phyloP scores from a whole-genome alignment of 2,113 vertebrate species.

The Mastomys natalensis region DNA sequence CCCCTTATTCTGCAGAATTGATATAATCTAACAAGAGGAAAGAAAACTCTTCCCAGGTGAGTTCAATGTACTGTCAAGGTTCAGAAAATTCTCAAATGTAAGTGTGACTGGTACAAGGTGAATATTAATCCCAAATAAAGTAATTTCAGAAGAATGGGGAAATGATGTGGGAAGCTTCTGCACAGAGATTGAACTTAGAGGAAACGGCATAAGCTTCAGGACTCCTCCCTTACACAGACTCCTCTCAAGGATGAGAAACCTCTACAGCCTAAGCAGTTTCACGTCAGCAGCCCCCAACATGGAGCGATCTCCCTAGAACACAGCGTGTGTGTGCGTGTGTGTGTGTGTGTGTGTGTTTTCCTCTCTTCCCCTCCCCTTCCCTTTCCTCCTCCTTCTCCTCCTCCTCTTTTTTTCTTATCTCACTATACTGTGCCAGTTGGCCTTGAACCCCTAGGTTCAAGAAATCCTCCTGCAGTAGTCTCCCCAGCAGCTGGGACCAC shows the following conservation, averaged over 20 bases:
- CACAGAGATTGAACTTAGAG: not conserved
- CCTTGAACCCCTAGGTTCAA: not conserved
- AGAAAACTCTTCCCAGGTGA: not conserved
- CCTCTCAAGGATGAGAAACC: not conserved
- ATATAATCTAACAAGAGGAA: not conserved
- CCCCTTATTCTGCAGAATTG: not conserved
- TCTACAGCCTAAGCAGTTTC: not conserved
- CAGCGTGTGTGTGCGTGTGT: too few species aligned
- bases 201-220: not conserved
- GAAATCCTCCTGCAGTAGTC: not conserved
- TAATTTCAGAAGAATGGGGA: not conserved
- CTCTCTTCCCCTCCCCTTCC: not conserved
- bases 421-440: not conserved
- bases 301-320: not conserved
- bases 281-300: not conserved
- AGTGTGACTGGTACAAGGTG: not conserved
- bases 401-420: not conserved
- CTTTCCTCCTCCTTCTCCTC: not conserved
- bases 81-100: not conserved
- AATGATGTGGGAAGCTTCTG: not conserved
- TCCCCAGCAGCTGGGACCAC: not conserved
- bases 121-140: not conserved
- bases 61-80: not conserved
- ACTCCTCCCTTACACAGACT: not conserved
- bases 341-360: too few species aligned